Evolutionary conservation across 2,113 vertebrate genomes (phyloP).

Genomic region (Sapayoa aenigma): DNA sequence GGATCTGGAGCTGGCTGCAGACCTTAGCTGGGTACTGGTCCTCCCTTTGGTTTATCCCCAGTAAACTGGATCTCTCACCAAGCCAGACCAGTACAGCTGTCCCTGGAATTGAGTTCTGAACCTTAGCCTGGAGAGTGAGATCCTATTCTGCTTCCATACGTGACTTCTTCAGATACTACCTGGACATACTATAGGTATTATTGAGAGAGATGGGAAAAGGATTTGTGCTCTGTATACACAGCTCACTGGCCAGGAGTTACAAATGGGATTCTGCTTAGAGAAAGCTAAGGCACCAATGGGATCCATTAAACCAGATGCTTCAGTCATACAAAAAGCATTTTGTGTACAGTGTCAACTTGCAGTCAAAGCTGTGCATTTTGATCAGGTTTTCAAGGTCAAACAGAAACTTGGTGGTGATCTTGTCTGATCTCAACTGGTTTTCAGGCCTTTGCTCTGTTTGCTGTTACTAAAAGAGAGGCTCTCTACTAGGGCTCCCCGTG

Average conservation of each 20-base stretch:
- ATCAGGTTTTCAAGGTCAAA: conserved; percentile 56
- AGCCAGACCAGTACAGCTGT: neutral
- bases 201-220: neutral
- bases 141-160: neutral
- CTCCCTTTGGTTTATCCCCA: neutral
- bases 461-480: neutral
- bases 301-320: neutral
- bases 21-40: neutral
- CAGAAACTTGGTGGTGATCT: neutral
- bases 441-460: neutral
- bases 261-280: neutral
- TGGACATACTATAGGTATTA: neutral
- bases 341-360: conserved; percentile 45
- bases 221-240: neutral
- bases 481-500: neutral
- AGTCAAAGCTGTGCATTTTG: conserved; percentile 46
- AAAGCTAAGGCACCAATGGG: neutral
- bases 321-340: neutral
- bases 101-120: neutral
- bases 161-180: neutral
- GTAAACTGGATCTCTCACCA: fast-evolving
- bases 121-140: neutral
- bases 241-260: neutral
- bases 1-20: neutral
- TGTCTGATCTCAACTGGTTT: conserved; percentile 10